Evolutionary conservation across 2,888 invertebrate genomes (phyloP), one percentile per base, ranked within the genome.

Genomic region (Acrobasis suavella): DNA sequence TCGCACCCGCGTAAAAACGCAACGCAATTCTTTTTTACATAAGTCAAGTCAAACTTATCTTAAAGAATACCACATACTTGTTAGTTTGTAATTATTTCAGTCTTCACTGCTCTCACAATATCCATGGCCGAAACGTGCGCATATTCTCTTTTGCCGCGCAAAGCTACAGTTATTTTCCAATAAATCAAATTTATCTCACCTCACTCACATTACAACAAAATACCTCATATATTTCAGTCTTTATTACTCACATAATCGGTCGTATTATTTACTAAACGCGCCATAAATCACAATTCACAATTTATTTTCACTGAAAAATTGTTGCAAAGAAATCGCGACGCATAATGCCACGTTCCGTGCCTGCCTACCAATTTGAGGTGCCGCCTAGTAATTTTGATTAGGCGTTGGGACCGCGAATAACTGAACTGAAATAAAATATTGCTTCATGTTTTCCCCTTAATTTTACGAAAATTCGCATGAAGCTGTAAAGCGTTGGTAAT

Each of bases 341-440:
- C 38, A 54, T 54, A 54, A 54, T 54, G 56, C 56, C 42, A 56
- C 56, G 42, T 39, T 42, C 42, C 56, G 56, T 56, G 56, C 39
- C 38, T 56, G 56, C 39, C 38, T 42, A 17, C 15, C 32, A 38
- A 54, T 54, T 56, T 42, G 42, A 39, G 16, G n/a, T 38, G 15
- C 16, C 17, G 15, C 16, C 17, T 42, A 56, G 56, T 56, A 56
- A 56, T 56, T 56, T 56, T 56, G 10, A 56, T 56, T 56, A 16
- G 39, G 39, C 39, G 42, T n/a, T 52, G 37, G 52, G n/a, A 15
- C 54, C 15, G 15, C 15, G 38, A 15, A 37, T 54, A 37, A 14
- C 12, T 42, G 42, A 42, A 10, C 3, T 42, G 42, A 42, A 42
- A 14, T 12, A 42, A 42, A 12, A 10, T 46, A 46, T 46, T 46